A percentile compares a stretch with the other conserved stretches of the same genome.
phyloP scores from a whole-genome alignment of 2,797 vertebrate species.

The Tenualosa thibaudeaui region DNA sequence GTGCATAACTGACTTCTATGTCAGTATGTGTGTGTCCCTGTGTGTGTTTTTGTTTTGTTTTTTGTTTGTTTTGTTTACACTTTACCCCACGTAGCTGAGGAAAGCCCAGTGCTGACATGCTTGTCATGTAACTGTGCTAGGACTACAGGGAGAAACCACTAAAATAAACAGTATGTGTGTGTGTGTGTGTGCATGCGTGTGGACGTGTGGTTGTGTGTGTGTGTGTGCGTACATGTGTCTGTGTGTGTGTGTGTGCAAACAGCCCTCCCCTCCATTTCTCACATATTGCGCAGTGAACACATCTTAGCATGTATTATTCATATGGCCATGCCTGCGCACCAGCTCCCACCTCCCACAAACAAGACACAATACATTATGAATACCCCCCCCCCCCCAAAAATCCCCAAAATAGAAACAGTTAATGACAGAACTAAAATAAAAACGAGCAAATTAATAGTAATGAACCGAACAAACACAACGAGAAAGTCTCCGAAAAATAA shows the following conservation, averaged over 20 bases:
- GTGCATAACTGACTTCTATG: neutral
- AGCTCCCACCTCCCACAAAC: slow-evolving; percentile 18
- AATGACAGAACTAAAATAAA: slow-evolving; percentile 24
- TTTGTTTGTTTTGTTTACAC: slow-evolving; percentile 33
- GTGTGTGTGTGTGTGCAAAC: neutral
- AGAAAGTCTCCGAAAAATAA: neutral
- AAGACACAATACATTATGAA: neutral
- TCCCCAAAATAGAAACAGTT: neutral
- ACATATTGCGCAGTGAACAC: slow-evolving; percentile 27
- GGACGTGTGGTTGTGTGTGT: too few species aligned
- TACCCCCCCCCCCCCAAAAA: neutral
- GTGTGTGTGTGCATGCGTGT: neutral
- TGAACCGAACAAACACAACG: neutral
- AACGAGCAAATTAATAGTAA: neutral
- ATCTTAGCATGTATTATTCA: slow-evolving; percentile 33
- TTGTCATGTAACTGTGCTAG: slow-evolving; percentile 49
- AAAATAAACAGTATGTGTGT: slow-evolving; percentile 19
- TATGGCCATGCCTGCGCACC: slow-evolving; percentile 17
- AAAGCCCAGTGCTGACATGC: slow-evolving; percentile 35
- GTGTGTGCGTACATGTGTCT: too few species aligned
- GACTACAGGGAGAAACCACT: slow-evolving; percentile 39
- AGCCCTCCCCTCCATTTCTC: slow-evolving; percentile 23
- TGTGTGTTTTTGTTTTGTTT: neutral
- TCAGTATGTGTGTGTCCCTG: neutral
- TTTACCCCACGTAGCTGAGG: slow-evolving; percentile 29